Evolutionary conservation across 2,888 invertebrate genomes (phyloP).

Genomic region (Branchinecta sandiegonensis): DNA sequence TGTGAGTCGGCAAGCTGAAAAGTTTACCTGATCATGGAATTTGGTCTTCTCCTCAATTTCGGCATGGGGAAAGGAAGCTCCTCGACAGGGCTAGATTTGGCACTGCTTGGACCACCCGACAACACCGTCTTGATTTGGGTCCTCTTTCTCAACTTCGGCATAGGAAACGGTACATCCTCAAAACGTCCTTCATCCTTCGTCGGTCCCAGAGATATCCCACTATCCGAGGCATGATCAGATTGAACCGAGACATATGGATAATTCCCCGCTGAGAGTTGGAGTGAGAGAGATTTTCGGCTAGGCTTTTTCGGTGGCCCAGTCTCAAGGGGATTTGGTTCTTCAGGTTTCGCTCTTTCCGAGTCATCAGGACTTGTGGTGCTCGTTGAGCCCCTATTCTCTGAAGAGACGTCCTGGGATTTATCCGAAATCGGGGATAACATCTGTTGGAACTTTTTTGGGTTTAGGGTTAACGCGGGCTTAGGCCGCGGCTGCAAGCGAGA

Average conservation of each 20-base stretch:
- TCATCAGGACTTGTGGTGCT: constrained; percentile 9
- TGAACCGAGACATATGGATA: constrained; percentile 14
- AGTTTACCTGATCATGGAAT: neutral
- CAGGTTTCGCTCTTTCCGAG: constrained; percentile 4
- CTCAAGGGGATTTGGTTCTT: neutral
- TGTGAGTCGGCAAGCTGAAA: neutral
- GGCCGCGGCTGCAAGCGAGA: neutral
- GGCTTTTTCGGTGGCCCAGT: neutral
- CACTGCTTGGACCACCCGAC: neutral
- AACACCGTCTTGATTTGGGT: neutral
- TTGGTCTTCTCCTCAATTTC: constrained; percentile 5
- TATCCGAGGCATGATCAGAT: constrained; percentile 15
- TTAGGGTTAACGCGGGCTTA: neutral
- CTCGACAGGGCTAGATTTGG: neutral
- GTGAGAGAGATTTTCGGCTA: constrained; percentile 2
- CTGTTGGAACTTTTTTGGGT: neutral
- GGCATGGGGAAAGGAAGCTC: constrained; percentile 10
- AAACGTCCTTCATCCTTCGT: constrained; percentile 3
- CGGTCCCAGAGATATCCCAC: neutral
- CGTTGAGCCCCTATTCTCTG: neutral
- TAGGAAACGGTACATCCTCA: neutral
- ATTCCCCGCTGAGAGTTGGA: constrained; percentile 9
- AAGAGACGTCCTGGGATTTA: constrained; percentile 13
- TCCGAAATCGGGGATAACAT: constrained; percentile 11
- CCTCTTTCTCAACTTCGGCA: constrained; percentile 5